Conservation (phyloP, 1,140 invertebrate genomes). For the Aradophagus sp. region DNA sequence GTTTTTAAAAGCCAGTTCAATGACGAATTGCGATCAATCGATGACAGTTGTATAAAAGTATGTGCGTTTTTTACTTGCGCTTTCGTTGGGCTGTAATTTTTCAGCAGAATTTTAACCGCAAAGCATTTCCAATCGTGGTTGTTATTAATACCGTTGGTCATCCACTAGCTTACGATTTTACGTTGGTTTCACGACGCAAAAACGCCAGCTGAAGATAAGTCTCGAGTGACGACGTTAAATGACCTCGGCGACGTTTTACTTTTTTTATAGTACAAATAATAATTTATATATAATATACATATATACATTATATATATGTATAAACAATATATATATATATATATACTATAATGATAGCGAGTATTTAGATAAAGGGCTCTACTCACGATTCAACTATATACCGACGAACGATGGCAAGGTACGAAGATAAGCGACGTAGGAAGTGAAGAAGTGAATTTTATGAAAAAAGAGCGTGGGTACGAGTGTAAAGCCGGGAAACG, state of each 20-base stretch:
- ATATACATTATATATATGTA: conserved; percentile 61
- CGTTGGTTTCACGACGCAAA: too few species aligned
- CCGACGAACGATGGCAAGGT: conserved; percentile 54
- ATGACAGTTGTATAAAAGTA: conserved; percentile 31
- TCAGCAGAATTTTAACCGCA: conserved; percentile 8
- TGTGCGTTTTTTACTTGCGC: conserved; percentile 38
- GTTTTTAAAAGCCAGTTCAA: too few species aligned
- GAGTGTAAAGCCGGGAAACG: conserved; percentile 13
- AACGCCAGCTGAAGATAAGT: conserved; percentile 42
- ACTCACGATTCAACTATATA: conserved; percentile 75
- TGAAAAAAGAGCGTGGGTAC: conserved; percentile 28
- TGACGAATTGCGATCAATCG: conserved; percentile 13
- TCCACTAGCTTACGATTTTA: conserved; percentile 10
- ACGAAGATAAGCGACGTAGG: conserved; percentile 37
- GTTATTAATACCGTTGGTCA: conserved; percentile 7
- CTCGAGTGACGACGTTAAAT: conserved; percentile 53
- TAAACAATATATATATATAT: conserved; percentile 67
- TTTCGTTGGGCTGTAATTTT: conserved; percentile 8
- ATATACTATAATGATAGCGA: conserved; percentile 60
- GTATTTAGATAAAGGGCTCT: conserved; percentile 70
- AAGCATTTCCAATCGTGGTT: conserved; percentile 7
- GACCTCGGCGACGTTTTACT: conserved; percentile 59
- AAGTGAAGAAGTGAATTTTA: conserved; percentile 24
- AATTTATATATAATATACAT: conserved; percentile 71
- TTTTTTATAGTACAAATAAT: conserved; percentile 74